Base-by-base conservation (phyloP, 2,797 vertebrate species). In the Eutrigla gurnardus region DNA sequence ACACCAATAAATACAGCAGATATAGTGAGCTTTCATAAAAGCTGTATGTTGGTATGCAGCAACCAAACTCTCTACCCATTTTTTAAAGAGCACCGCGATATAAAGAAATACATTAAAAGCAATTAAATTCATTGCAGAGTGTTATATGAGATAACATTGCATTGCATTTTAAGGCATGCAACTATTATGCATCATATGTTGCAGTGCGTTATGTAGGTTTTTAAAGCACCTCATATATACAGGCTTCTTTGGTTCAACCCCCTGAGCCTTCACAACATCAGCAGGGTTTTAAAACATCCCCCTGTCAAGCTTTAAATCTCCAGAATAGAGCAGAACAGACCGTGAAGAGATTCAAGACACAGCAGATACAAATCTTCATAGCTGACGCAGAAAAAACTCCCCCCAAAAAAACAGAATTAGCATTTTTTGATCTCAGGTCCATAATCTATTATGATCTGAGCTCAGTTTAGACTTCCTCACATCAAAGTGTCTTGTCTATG, bases 11-110 rank as follows among this genome's bases (percentile, higher is more conserved):
- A 62, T 6, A 14, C 45, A 73, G n/a, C 36, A 37, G 14, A 57
- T 43, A 36, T 8, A 33, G 32, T n/a, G 47, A 68, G 62, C 53
- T 65, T 14, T 58, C 61, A 75, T 33, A 61, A 63, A 73, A 53
- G 32, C 10, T 70, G 39, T 39, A 80, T 77, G 70, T 55, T 55
- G 7, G 18, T 36, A 33, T 68, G 69, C 61, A 70, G 7, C 65
- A 37, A 37, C 10, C 42, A 46, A 32, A 36, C 49, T 47, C 64
- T 60, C 37, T 8, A 46, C 32, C 7, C 13, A 61, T 68, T 52
- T 55, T 59, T 53, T 1, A 75, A 10, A 43, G 42, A 59, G 35
- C 33, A 61, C 59, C 37, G 7, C 39, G 36, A 55, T 55, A 35
- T 66, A 55, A 18, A 18, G 63, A 64, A 66, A 64, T 42, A 61